A percentile compares a stretch with the other conserved stretches of the same genome.
Conservation (phyloP, 2,797 vertebrate genomes). For the Anas capensis region DNA sequence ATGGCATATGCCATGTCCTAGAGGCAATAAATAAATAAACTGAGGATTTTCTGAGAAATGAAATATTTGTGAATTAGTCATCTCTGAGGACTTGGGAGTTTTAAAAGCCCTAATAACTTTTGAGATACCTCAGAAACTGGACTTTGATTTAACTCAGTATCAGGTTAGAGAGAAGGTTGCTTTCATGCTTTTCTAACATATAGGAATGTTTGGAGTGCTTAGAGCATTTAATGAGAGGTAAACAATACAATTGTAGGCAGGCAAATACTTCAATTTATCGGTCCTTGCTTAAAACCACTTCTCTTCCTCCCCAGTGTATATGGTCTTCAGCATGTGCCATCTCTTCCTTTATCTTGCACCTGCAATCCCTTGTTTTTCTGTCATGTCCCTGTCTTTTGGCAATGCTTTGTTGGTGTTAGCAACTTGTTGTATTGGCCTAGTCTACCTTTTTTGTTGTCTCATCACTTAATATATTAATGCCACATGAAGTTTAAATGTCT, state of each 20-base stretch:
- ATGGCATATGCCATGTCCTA: neutral
- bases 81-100: neutral
- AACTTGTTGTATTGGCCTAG: neutral
- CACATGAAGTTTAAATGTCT: neutral
- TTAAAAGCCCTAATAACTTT: neutral
- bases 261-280: neutral
- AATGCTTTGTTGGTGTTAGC: neutral
- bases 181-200: neutral
- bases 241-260: neutral
- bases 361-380: neutral
- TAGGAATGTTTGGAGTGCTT: neutral
- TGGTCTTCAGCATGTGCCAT: neutral
- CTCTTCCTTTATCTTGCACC: neutral
- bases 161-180: neutral
- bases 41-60: neutral
- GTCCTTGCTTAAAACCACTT: neutral
- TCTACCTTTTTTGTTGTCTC: neutral
- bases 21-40: neutral
- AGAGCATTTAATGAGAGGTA: neutral
- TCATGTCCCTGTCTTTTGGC: fast-evolving
- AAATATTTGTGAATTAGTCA: neutral
- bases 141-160: neutral
- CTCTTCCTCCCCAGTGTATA: neutral
- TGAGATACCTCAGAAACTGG: neutral
- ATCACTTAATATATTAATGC: neutral